These are phyloP conservation scores for Lepus oiostolus DNA, from an alignment of 2,797 vertebrate species.

Conservation along the genomic window DNA sequence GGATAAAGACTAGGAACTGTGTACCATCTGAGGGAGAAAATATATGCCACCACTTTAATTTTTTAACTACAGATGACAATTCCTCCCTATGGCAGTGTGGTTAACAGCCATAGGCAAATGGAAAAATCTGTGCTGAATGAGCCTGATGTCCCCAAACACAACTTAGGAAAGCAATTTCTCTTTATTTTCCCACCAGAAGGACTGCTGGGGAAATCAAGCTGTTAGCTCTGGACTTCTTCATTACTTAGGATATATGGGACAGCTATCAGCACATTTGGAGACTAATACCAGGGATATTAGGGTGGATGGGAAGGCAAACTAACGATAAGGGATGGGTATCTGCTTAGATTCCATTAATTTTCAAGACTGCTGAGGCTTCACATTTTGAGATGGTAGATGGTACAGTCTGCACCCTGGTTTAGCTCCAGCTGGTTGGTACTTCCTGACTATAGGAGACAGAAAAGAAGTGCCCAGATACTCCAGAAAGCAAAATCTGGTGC, in stretches of 20 bases:
- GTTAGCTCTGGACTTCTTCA: conserved; percentile 51
- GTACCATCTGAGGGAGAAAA: conserved; percentile 9
- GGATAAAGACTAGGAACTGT: conserved; percentile 3
- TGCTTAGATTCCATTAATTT: conserved; percentile 39
- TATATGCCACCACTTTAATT: not conserved
- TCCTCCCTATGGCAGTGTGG: not conserved
- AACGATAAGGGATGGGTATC: not conserved
- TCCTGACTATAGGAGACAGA: not conserved
- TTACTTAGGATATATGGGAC: conserved; percentile 38
- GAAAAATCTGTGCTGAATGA: conserved; percentile 55
- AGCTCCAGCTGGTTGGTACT: not conserved
- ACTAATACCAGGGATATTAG: not conserved
- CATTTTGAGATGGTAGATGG: conserved; percentile 1
- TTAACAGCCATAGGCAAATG: conserved; percentile 56
- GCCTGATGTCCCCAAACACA: conserved; percentile 9
- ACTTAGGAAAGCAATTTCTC: conserved; percentile 56
- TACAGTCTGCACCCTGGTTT: not conserved
- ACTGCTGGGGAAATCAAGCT: conserved; percentile 7
- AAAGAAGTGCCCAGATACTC: not conserved
- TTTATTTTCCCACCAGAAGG: conserved; percentile 60
- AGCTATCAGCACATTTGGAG: conserved; percentile 31
- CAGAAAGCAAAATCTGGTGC: not conserved
- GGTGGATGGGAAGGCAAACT: not conserved
- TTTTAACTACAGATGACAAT: not conserved
- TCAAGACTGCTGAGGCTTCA: not conserved